phyloP scores from a whole-genome alignment of 1,140 invertebrate species.

The Ceratoteleas bidentatus region DNA sequence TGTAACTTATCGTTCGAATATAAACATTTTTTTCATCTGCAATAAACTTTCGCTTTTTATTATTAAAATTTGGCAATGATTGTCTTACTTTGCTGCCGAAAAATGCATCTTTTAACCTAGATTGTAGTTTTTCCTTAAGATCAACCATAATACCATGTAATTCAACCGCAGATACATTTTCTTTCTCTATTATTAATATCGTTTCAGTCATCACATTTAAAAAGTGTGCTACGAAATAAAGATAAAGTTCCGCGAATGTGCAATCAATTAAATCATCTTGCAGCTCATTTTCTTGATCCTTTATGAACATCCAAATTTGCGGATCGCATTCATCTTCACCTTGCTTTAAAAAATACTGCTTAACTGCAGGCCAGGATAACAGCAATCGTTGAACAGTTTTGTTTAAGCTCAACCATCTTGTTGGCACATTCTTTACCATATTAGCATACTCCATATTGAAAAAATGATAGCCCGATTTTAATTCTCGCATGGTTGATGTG shows the following conservation, averaged over 20 bases:
- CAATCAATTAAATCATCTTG: constrained; percentile 21
- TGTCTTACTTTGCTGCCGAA: constrained; percentile 18
- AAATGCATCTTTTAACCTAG: constrained; percentile 19
- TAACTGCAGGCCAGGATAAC: constrained; percentile 30
- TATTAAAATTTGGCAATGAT: constrained; percentile 16
- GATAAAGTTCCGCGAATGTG: constrained; percentile 22
- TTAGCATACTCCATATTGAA: constrained; percentile 38
- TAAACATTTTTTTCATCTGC: constrained; percentile 24
- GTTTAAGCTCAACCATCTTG: constrained; percentile 29
- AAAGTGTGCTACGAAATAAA: constrained; percentile 35
- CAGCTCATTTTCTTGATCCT: constrained; percentile 33
- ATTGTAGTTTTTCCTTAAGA: constrained; percentile 34
- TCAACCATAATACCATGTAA: constrained; percentile 38
- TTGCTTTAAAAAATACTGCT: constrained; percentile 37
- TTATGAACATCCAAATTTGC: constrained; percentile 30
- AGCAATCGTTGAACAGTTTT: constrained; percentile 28
- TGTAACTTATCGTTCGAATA: constrained; percentile 30
- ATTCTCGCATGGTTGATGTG: constrained; percentile 11
- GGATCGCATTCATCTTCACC: constrained; percentile 26
- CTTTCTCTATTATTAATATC: constrained; percentile 38
- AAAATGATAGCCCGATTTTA: constrained; percentile 33
- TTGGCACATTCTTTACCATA: constrained; percentile 27
- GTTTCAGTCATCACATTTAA: constrained; percentile 37
- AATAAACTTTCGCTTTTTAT: constrained; percentile 12
- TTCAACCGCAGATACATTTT: constrained; percentile 28